Evolutionary conservation across 2,113 vertebrate species (phyloP), one percentile per base, ranked within the genome.

Genomic region (Crocuta crocuta): DNA sequence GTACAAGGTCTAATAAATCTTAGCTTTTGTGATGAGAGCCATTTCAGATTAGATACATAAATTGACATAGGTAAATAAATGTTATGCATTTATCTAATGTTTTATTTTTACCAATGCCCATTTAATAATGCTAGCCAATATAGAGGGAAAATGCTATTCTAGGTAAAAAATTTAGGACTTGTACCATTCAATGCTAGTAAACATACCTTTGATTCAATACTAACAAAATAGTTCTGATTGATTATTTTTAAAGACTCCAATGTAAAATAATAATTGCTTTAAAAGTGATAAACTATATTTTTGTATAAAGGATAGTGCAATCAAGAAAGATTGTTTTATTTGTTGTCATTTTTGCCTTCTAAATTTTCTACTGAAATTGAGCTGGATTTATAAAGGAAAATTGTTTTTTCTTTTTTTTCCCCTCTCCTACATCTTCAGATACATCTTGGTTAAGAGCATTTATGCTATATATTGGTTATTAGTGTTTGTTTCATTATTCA

Each of bases 321-420:
- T 73, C 4, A 65, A 63, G 53, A 86, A 91, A 70, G 7, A 58
- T 48, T 61, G 6, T 86, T 91, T 91, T 58, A 50, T 53, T 58
- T 90, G 23, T 45, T 71, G n/a, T 73, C 12, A 73, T 91, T 95
- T 89, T 90, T 84, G 35, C 82, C 61, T 74, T 63, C 24, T 96
- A 39, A 74, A 4, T 88, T 94, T 93, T 88, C 28, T 31, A 55
- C 15, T 87, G 15, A 10, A 83, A 87, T 79, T 82, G 23, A 61
- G 19, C 24, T n/a, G 0, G 0, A 84, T 91, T 88, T 76, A 66
- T 13, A 89, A 94, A 82, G 35, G 4, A 39, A 95, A 82, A 6
- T 31, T 23, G 9, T 68, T 79, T 82, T 76, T 48, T 90, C 7
- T 53, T 89, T 81, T 68, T 48, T 90, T 4, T 53, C 63, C 76